Evolutionary conservation across 2,113 vertebrate species (phyloP), one percentile per base, ranked within the genome.

Genomic region (Saccopteryx bilineata): DNA sequence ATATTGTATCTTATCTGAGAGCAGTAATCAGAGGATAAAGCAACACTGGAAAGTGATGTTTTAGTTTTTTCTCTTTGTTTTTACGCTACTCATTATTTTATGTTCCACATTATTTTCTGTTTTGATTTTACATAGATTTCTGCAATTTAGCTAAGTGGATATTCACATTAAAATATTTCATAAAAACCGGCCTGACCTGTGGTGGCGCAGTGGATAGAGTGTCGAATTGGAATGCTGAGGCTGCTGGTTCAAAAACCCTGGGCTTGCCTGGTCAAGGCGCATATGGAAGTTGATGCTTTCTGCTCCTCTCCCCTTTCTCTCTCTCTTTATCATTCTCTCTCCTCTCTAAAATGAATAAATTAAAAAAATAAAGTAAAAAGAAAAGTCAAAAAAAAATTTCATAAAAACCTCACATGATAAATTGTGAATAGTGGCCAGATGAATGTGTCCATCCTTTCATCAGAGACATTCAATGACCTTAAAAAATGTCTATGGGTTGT

Each of bases 381-480:
- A n/a, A n/a, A n/a, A n/a, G n/a, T n/a, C n/a, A n/a, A n/a, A n/a
- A 31, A 23, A 66, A 87, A 21, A 69, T 48, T 68, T 87, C 54
- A 54, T 63, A 72, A 75, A 80, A 78, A 71, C 14, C 5, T 21
- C 2, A 24, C 5, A 68, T 63, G 2, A 31, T 81, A n/a, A 74
- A 52, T 71, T 26, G 26, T 80, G 11, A 60, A 85, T 52, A 71
- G 2, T 61, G n/a, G 8, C 4, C 31, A 75, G 82, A 85, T 78
- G 21, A 63, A 89, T 28, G 85, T 74, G 11, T n/a, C 7, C 3
- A 58, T 33, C 0, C 4, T 88, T 91, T 90, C 10, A 74, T 89
- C 14, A 85, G 13, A 95, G 9, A 96, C 74, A 72, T 85, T 80
- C 81, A 94, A 66, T 1, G 19, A 75, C 39, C 14, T 71, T 78